Evolutionary conservation across 2,888 invertebrate species (phyloP), one percentile per base, ranked within the genome.

Genomic region (Drosophila paranaensis): DNA sequence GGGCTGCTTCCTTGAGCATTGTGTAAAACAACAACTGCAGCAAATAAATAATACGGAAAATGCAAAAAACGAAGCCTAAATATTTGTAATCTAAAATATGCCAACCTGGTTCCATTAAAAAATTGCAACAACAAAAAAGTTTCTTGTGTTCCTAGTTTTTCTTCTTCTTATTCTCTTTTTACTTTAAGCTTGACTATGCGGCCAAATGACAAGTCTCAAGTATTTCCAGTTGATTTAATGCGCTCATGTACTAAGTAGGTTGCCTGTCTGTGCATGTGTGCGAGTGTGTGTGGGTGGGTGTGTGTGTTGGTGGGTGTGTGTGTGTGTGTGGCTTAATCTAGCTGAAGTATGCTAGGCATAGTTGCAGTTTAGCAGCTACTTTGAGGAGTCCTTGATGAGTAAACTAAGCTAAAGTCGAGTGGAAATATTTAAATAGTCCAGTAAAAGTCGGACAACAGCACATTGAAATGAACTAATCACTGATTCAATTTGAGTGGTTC

Each of bases 1-100:
- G 77, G 77, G 79, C 71, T 40, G 79, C 90, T 88, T 90, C 90
- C 91, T 90, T 89, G 81, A 83, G 86, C 83, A 74, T 75, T 73
- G 72, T 75, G 62, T 58, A 40, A 71, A 72, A 13, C 48, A 55
- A 35, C 54, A 81, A 53, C 62, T 48, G 5, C 62, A 13, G 13
- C n/a, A 48, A 57, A 61, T 39, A 53, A 53, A 53, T 53, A 39
- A 25, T 37, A 39, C 48, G 10, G 35, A n/a, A 77, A 84, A 71
- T 79, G 79, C 76, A 77, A 89, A 88, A 89, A 65, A 50, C 71
- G 5, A 56, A 89, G 77, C 88, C 88, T 74, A 89, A 85, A 85
- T 89, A 89, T 71, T 82, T 78, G 68, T 61, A 37, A 74, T 76
- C 79, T 71, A 54, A 86, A 74, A 74, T 76, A 78, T 81, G 89